Evolutionary conservation across 2,113 vertebrate species (phyloP).

Genomic region (Atrichornis clamosus): DNA sequence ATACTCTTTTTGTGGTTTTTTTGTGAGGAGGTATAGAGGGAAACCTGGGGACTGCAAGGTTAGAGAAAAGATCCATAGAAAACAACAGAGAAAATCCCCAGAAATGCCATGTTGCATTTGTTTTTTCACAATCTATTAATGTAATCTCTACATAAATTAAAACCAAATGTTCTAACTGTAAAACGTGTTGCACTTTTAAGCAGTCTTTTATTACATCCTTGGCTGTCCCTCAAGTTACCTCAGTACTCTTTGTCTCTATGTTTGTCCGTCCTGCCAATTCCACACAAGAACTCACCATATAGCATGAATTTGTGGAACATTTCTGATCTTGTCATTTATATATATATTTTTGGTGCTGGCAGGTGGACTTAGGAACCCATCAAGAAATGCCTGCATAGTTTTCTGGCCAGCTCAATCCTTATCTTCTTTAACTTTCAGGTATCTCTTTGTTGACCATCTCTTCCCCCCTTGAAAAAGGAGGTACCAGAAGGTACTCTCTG

Average conservation of each 20-base stretch:
- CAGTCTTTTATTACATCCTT: neutral
- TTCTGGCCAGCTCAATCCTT: neutral
- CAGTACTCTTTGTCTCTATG: neutral
- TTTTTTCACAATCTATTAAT: slow-evolving; percentile 59
- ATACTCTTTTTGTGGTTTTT: slow-evolving; percentile 37
- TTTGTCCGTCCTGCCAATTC: neutral
- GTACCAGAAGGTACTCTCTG: neutral
- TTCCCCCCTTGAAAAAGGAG: neutral
- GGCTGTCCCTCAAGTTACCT: neutral
- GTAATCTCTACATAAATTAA: slow-evolving; percentile 55
- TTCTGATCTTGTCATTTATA: neutral
- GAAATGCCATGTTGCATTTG: slow-evolving; percentile 33
- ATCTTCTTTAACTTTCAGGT: neutral
- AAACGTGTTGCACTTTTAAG: neutral
- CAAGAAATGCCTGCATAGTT: neutral
- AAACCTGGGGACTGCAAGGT: slow-evolving; percentile 4
- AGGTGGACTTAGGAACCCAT: neutral
- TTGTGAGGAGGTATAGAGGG: accelerated
- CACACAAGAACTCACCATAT: neutral
- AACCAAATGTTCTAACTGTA: neutral
- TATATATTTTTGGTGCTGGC: neutral
- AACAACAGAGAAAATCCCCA: neutral
- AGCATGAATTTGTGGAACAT: neutral
- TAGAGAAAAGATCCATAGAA: slow-evolving; percentile 9
- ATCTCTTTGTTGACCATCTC: neutral